Evolutionary conservation across 1,140 invertebrate species (phyloP).

Genomic region (Fopius arisanus): DNA sequence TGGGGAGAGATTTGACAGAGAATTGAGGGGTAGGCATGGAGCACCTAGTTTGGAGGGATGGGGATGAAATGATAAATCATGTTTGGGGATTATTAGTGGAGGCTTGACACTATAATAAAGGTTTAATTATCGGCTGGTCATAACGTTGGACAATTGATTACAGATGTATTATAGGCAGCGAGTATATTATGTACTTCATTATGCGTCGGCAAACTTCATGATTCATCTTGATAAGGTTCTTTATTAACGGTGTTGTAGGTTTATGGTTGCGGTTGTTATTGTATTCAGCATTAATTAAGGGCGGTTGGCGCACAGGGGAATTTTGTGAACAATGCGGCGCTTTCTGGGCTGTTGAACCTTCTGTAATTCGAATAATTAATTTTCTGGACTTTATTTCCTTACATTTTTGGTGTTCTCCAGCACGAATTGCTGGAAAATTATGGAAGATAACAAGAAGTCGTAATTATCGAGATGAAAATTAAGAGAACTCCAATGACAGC

Average conservation of each 20-base stretch:
- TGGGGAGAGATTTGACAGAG: background rate
- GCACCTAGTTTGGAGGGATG: background rate
- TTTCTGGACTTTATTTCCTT: too few species aligned
- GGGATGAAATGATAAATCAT: conserved; percentile 46
- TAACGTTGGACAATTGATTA: background rate
- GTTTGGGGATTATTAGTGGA: conserved; percentile 50
- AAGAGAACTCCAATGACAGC: too few species aligned
- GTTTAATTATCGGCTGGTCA: conserved; percentile 45
- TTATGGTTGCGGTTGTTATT: background rate
- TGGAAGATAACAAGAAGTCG: too few species aligned
- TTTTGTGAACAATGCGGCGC: too few species aligned
- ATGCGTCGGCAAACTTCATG: background rate
- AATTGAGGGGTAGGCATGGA: conserved; percentile 16
- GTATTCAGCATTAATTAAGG: background rate
- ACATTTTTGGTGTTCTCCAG: too few species aligned
- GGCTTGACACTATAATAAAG: conserved; percentile 43
- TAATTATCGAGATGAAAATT: too few species aligned
- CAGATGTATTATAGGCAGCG: background rate
- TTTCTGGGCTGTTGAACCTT: too few species aligned
- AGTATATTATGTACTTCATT: background rate
- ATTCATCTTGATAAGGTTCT: background rate
- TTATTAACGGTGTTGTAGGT: background rate
- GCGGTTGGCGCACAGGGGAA: too few species aligned
- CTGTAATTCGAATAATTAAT: too few species aligned
- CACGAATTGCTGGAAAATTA: too few species aligned